These are phyloP conservation scores for Acrocephalus arundinaceus DNA, from an alignment of 2,113 vertebrate genomes.

Conservation along the genomic window DNA sequence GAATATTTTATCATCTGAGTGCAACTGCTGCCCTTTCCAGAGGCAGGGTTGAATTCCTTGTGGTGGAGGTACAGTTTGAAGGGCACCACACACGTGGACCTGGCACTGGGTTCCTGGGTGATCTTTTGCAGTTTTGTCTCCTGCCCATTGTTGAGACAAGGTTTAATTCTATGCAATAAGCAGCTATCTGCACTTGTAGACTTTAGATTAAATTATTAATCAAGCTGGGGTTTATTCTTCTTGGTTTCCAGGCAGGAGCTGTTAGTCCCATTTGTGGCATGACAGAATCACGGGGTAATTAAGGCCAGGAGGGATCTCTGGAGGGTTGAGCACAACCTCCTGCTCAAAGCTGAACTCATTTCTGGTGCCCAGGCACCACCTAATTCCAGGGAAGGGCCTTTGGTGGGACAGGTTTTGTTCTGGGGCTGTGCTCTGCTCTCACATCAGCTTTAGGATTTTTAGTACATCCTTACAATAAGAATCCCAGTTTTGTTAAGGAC, in stretches of 20 bases:
- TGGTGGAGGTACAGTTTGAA: not conserved
- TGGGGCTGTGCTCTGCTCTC: not conserved
- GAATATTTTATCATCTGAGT: slow-evolving; percentile 4
- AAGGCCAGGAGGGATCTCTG: not conserved
- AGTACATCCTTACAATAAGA: not conserved
- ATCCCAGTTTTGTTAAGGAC: not conserved
- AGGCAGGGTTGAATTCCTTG: not conserved
- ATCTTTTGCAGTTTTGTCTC: not conserved
- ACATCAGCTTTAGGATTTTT: not conserved
- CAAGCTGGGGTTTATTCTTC: not conserved
- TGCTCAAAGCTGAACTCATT: not conserved
- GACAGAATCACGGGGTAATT: not conserved
- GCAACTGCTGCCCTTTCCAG: not conserved
- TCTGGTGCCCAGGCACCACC: not conserved
- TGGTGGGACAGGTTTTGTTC: fast-evolving
- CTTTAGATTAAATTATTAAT: not conserved
- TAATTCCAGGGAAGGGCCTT: not conserved
- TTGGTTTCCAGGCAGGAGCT: not conserved
- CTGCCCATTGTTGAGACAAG: not conserved
- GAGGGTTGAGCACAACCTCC: not conserved
- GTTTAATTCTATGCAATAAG: not conserved
- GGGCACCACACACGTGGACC: not conserved
- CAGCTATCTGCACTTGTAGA: not conserved
- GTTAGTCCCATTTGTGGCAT: not conserved
- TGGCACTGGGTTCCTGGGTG: not conserved